These are phyloP conservation scores for Machaerirhynchus nigripectus DNA, from an alignment of 2,113 vertebrate genomes.

Conservation along the genomic window DNA sequence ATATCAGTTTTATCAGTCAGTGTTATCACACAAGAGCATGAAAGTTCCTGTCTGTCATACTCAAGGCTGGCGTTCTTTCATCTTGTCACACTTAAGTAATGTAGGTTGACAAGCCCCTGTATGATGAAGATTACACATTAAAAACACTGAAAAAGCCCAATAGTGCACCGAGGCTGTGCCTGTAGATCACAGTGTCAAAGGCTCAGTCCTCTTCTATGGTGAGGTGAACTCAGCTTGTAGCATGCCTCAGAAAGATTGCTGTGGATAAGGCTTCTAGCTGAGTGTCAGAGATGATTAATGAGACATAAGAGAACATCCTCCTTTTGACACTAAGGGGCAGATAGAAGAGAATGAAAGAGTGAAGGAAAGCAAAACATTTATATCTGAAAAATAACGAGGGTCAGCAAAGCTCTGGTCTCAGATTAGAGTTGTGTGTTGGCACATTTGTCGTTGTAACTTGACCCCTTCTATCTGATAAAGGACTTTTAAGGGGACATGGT, in stretches of 20 bases:
- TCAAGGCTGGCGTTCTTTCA: constrained; percentile 13
- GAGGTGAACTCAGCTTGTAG: background rate
- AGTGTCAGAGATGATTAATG: constrained; percentile 46
- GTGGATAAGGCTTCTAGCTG: constrained; percentile 3
- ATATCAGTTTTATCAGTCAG: background rate
- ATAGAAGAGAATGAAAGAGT: background rate
- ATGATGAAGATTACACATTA: background rate
- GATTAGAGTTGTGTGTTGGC: background rate
- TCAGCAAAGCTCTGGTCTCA: background rate
- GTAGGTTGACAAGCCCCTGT: background rate
- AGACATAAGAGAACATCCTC: constrained; percentile 32
- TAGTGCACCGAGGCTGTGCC: background rate
- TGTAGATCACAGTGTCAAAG: background rate
- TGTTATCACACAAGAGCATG: background rate
- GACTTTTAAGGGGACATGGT: background rate
- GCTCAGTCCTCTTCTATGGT: background rate
- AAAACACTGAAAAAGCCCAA: background rate
- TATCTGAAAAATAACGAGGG: background rate
- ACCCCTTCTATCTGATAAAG: background rate
- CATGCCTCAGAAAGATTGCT: background rate
- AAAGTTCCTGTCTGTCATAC: background rate
- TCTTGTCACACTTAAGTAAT: background rate
- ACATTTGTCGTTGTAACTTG: background rate
- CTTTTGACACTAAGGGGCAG: constrained; percentile 12
- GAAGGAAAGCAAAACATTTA: background rate